These are phyloP conservation scores for Phasianus colchicus DNA, from an alignment of 2,113 vertebrate genomes.

Conservation along the genomic window DNA sequence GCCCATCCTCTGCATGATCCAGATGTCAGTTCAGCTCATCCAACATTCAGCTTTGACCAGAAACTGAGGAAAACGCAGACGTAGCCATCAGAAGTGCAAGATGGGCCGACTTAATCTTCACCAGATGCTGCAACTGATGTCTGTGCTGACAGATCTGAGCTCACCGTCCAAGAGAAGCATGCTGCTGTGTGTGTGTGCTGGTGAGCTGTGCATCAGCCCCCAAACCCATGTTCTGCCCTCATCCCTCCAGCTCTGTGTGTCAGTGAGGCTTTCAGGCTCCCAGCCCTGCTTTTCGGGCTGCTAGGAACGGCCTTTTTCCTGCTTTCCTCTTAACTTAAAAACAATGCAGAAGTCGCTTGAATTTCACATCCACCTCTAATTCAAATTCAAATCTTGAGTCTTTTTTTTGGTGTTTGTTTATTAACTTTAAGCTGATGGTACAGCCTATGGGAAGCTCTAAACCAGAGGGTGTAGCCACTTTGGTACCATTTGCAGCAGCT, in stretches of 20 bases:
- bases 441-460: neutral
- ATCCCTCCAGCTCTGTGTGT: neutral
- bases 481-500: neutral
- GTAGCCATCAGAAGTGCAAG: neutral
- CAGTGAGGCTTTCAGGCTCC: neutral
- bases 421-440: neutral
- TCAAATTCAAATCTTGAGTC: neutral
- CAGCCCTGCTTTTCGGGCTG: neutral
- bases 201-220: neutral
- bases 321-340: neutral
- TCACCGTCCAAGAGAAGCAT: rapidly evolving
- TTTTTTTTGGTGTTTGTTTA: neutral
- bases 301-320: neutral
- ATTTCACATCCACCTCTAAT: neutral
- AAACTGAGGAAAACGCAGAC: neutral
- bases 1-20: neutral
- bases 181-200: neutral
- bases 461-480: neutral
- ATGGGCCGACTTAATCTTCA: neutral
- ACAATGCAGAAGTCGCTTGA: neutral
- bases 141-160: neutral
- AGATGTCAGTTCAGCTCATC: neutral
- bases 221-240: rapidly evolving
- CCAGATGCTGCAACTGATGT: neutral
- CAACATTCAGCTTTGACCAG: neutral